Evolutionary conservation across 2,797 vertebrate species (phyloP).

Genomic region (Merluccius polli): DNA sequence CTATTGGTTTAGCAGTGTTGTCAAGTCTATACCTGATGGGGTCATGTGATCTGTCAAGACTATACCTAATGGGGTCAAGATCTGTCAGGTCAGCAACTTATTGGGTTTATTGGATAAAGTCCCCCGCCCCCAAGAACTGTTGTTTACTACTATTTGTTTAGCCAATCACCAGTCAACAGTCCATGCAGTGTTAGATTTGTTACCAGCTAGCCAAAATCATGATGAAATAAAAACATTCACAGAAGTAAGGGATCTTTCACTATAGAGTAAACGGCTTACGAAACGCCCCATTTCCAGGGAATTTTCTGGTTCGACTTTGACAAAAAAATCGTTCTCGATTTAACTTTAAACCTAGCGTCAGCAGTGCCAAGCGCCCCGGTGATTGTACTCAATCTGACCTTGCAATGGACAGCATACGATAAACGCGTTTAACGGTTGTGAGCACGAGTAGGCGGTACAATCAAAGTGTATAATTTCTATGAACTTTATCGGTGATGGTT

Average conservation of each 20-base stretch:
- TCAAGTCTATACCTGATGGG: background rate
- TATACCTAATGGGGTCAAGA: background rate
- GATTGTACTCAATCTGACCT: background rate
- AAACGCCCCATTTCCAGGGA: background rate
- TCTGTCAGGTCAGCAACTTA: background rate
- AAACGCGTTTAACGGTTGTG: background rate
- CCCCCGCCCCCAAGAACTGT: background rate
- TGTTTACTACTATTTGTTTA: background rate
- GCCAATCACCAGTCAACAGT: background rate
- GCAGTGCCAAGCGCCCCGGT: background rate
- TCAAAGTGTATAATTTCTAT: background rate
- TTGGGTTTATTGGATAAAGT: background rate
- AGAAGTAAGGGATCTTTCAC: background rate
- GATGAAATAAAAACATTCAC: background rate
- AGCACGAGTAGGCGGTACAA: background rate
- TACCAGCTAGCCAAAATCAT: background rate
- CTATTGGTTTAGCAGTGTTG: background rate
- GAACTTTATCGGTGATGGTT: background rate
- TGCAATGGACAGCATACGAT: background rate
- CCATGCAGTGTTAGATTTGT: background rate
- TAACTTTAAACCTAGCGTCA: background rate
- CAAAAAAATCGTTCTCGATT: background rate
- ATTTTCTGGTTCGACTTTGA: background rate
- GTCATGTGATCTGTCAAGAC: background rate
- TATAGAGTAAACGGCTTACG: background rate